Evolutionary conservation across 2,113 vertebrate genomes (phyloP), one percentile per base, ranked within the genome.

Genomic region (Scomber scombrus): DNA sequence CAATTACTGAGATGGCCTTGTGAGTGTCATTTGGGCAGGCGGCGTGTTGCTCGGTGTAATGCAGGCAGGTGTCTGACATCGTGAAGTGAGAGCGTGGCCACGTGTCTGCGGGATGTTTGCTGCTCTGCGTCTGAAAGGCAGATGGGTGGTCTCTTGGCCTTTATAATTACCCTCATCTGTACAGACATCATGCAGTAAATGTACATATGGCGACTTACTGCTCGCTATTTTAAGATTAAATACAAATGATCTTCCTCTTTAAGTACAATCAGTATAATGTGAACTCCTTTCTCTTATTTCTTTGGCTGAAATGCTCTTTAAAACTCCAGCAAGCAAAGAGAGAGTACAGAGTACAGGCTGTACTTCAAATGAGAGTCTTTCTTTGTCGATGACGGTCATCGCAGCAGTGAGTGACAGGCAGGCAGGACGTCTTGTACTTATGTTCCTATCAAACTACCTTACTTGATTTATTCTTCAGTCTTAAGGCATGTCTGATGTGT

Each of bases 1-100:
- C 87, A 85, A 90, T 94, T 87, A 93, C 78, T 75, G 64, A 4
- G 63, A 57, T 21, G 67, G 71, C 67, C 71, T 83, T 71, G 65
- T 60, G 51, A 31, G 67, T 21, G 18, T 57, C 31, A 73, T 19
- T 54, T 29, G 40, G 50, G 72, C 45, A 18, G 26, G 72, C 71
- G 54, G 74, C 18, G 70, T 58, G 52, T 40, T 3, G 10, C 61
- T 80, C 78, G 52, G 51, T 47, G 54, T 50, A 43, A 29, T 1
- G 56, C 55, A 69, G 31, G 29, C 78, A 43, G 52, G 4, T 3
- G 69, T 58, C 69, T 43, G 58, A 71, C 52, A 47, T 0, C 49
- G 47, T 5, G 56, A 81, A 58, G 66, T 4, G 66, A 26, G 45
- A 19, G 55, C 49, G 21, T 12, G 11, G 16, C 45, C 43, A 5